These are phyloP conservation scores for Suricata suricatta DNA, from an alignment of 2,113 vertebrate species.

Conservation along the genomic window DNA sequence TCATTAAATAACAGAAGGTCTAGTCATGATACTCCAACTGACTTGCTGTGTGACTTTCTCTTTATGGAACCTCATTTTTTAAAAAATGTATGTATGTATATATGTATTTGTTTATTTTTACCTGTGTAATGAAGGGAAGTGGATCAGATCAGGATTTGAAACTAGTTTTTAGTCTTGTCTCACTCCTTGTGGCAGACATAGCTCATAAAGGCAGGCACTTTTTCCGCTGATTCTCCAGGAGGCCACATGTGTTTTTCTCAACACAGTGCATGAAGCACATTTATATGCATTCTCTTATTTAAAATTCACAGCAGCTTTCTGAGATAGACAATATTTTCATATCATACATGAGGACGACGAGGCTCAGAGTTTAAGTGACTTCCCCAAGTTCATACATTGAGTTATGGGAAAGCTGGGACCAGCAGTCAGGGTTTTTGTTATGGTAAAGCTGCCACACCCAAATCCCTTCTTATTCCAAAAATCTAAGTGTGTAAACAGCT, in stretches of 20 bases:
- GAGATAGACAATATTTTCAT: neutral
- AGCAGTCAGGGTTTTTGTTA: slow-evolving; percentile 21
- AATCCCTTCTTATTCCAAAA: neutral
- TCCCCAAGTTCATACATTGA: neutral
- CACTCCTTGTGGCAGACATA: neutral
- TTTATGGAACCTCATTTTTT: neutral
- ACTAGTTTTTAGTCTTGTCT: slow-evolving; percentile 12
- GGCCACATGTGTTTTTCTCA: neutral
- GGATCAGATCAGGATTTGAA: neutral
- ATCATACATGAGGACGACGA: neutral
- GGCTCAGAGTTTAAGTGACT: slow-evolving; percentile 19
- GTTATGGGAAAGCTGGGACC: neutral
- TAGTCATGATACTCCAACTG: neutral
- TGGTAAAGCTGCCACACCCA: neutral
- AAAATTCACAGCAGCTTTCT: slow-evolving; percentile 20
- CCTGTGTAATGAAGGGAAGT: neutral
- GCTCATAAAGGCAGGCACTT: neutral
- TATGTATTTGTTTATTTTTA: neutral
- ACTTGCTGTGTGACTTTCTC: slow-evolving; percentile 9
- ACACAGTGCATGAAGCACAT: neutral
- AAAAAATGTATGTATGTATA: no score
- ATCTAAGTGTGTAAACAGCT: slow-evolving; percentile 18
- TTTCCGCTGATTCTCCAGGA: neutral
- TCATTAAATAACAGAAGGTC: slow-evolving; percentile 1
- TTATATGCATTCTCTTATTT: slow-evolving; percentile 49